Evolutionary conservation across 1,140 invertebrate species (phyloP).

Genomic region (Saccostrea cuccullata): DNA sequence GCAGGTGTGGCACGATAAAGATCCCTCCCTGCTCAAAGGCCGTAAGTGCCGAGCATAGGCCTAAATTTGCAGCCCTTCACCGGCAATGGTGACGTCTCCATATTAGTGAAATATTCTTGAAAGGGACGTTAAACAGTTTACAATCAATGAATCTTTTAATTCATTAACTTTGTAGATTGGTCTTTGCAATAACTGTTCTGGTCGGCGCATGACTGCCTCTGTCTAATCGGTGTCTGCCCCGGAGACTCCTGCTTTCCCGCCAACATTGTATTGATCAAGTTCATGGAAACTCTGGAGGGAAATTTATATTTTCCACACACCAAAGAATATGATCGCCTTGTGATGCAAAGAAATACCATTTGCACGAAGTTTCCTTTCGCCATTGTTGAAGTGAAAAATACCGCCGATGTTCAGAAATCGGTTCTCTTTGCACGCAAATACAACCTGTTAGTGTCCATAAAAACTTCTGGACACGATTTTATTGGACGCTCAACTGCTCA

Average conservation of each 20-base stretch:
- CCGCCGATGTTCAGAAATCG: conserved; percentile 53
- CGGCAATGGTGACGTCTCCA: too few species aligned
- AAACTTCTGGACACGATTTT: conserved; percentile 60
- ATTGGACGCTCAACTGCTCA: conserved; percentile 61
- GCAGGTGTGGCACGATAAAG: too few species aligned
- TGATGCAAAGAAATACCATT: conserved; percentile 41
- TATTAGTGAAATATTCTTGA: too few species aligned
- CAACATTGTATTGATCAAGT: background rate
- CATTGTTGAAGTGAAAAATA: conserved; percentile 22
- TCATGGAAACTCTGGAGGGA: conserved; percentile 29
- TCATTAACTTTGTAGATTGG: background rate
- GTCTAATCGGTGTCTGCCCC: conserved; percentile 39
- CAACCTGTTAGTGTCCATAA: conserved; percentile 58
- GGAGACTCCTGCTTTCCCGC: conserved; percentile 48
- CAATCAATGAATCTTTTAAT: too few species aligned
- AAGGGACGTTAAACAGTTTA: too few species aligned
- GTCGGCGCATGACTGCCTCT: background rate
- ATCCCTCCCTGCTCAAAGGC: too few species aligned
- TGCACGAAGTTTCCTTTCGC: conserved; percentile 41
- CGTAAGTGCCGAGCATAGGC: too few species aligned
- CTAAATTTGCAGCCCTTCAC: too few species aligned
- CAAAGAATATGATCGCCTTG: conserved; percentile 17
- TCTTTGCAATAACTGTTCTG: background rate
- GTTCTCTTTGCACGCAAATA: conserved; percentile 58
- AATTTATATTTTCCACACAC: conserved; percentile 37